Conservation (phyloP, 2,888 invertebrate species). For the Scelioninae gen. 1 region DNA sequence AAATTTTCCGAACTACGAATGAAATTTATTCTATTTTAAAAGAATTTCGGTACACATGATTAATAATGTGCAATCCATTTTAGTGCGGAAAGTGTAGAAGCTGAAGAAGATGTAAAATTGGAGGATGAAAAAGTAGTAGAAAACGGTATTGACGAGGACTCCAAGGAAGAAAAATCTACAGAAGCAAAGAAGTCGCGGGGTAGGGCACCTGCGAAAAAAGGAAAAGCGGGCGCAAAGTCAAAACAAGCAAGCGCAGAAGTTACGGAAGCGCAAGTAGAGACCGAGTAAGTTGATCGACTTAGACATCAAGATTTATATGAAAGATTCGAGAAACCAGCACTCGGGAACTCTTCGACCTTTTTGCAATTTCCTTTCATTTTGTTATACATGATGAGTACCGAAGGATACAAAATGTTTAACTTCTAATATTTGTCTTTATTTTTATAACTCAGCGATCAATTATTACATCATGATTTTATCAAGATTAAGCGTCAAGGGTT, state of each 20-base stretch:
- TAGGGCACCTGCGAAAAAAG: conserved; percentile 33
- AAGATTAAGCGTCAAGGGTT: conserved; percentile 5
- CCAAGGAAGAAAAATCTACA: conserved; percentile 23
- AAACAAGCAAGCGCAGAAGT: conserved; percentile 33
- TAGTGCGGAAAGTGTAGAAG: conserved; percentile 3
- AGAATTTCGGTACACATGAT: too few relatives aligned
- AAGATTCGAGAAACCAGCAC: too few relatives aligned
- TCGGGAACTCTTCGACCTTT: too few relatives aligned
- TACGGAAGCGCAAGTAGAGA: conserved; percentile 12
- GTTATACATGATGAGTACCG: conserved; percentile 1
- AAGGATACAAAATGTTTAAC: neutral
- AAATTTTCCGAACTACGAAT: too few relatives aligned
- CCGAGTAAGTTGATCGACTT: conserved; percentile 32
- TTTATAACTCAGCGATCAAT: conserved; percentile 4
- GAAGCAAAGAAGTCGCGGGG: conserved; percentile 36
- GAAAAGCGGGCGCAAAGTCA: conserved; percentile 35
- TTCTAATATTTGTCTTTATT: neutral
- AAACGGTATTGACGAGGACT: conserved; percentile 28
- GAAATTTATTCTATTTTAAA: too few relatives aligned
- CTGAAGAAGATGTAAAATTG: conserved; percentile 17
- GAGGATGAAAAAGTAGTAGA: conserved; percentile 27
- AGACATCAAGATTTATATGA: conserved; percentile 17
- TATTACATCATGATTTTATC: conserved; percentile 4
- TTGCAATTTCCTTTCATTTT: too few relatives aligned
- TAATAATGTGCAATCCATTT: neutral